Conservation (phyloP, 2,113 vertebrate species). For the Sisor rabdophorus region DNA sequence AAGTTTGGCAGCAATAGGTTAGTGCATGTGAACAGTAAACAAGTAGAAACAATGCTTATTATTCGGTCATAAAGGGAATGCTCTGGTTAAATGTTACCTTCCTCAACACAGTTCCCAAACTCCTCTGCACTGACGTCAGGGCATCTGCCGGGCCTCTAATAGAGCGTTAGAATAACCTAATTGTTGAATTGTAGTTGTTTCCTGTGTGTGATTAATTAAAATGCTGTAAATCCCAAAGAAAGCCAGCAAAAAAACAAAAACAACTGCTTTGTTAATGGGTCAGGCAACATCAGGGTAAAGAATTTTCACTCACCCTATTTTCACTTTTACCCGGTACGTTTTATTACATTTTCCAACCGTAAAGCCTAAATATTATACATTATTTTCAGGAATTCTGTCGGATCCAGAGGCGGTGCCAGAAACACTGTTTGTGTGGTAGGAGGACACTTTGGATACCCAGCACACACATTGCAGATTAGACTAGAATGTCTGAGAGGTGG, state of each 20-base stretch:
- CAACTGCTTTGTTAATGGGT: not conserved
- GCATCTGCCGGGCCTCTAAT: constrained; percentile 47
- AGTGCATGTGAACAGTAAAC: constrained; percentile 55
- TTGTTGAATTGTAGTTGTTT: constrained; percentile 57
- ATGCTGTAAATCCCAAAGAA: constrained; percentile 49
- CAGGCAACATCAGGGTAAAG: not conserved
- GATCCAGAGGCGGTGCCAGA: not conserved
- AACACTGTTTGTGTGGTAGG: not conserved
- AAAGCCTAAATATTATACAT: not conserved
- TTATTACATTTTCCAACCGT: not conserved
- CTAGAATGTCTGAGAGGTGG: not conserved
- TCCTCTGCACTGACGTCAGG: constrained; percentile 36
- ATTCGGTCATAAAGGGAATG: constrained; percentile 40
- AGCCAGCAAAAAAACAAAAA: constrained; percentile 45
- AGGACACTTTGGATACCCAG: not conserved
- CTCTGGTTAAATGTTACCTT: constrained; percentile 27
- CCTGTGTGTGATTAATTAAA: constrained; percentile 56
- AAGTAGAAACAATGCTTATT: constrained; percentile 38
- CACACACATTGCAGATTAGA: not conserved
- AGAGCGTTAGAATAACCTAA: constrained; percentile 54
- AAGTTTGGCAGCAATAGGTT: constrained; percentile 56
- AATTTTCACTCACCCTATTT: constrained; percentile 10
- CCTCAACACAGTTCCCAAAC: constrained; percentile 43
- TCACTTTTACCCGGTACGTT: not conserved
- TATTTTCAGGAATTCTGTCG: not conserved